Evolutionary conservation across 2,888 invertebrate genomes (phyloP).

Genomic region (Lycophotia porphyrea): DNA sequence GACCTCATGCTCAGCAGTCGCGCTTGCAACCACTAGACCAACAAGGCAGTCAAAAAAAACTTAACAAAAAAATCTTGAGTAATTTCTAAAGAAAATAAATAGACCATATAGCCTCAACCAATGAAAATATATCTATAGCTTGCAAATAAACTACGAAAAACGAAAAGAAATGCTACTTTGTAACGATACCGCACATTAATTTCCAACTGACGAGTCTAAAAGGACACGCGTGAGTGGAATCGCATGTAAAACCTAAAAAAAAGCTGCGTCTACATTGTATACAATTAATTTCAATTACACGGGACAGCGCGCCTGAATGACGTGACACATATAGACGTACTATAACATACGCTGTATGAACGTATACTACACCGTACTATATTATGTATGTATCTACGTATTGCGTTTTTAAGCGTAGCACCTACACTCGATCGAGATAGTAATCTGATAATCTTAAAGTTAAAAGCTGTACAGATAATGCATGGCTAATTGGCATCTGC

Average conservation of each 20-base stretch:
- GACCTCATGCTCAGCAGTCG: too few relatives aligned
- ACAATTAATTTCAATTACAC: constrained; percentile 72
- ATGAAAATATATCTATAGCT: neutral
- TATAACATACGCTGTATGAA: neutral
- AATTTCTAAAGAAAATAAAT: too few relatives aligned
- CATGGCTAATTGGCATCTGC: neutral
- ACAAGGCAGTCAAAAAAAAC: too few relatives aligned
- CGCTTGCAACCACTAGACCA: too few relatives aligned
- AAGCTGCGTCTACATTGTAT: constrained; percentile 39
- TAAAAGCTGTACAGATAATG: neutral
- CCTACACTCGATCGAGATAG: neutral
- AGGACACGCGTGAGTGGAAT: constrained; percentile 6
- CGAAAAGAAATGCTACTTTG: neutral
- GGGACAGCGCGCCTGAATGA: constrained; percentile 48
- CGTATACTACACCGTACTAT: constrained; percentile 9
- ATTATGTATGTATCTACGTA: neutral
- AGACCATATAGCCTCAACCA: neutral
- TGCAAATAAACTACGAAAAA: neutral
- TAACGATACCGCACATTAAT: neutral
- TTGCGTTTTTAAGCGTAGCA: constrained; percentile 20
- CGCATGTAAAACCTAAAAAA: constrained; percentile 39
- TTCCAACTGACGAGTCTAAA: constrained; percentile 12
- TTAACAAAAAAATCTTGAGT: too few relatives aligned
- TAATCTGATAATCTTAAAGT: neutral
- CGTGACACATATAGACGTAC: constrained; percentile 30